These are phyloP conservation scores for Hyla sarda DNA, from an alignment of 2,113 vertebrate genomes.

Conservation along the genomic window DNA sequence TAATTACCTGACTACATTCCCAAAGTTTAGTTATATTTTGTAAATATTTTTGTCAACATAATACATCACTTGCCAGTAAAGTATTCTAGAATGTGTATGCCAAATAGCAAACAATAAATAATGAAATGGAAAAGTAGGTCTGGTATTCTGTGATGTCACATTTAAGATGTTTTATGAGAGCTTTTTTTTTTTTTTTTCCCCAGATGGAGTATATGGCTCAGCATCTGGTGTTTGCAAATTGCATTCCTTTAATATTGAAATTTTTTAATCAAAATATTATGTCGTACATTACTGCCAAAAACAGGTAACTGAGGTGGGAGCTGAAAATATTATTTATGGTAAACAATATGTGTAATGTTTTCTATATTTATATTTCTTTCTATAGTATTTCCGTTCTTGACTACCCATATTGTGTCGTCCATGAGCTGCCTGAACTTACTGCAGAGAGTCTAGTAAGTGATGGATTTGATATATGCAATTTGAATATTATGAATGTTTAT, in stretches of 20 bases:
- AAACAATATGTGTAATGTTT: neutral
- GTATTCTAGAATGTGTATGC: no score
- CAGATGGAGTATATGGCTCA: conserved; percentile 99
- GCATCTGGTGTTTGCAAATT: conserved; percentile 97
- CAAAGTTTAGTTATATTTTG: no score
- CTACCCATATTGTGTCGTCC: conserved; percentile 91
- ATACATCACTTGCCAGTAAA: no score
- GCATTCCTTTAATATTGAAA: conserved; percentile 97
- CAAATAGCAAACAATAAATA: no score
- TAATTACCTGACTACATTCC: no score
- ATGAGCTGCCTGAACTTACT: conserved; percentile 93
- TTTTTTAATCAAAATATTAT: conserved; percentile 99
- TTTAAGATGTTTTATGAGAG: neutral
- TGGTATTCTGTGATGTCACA: rapidly evolving
- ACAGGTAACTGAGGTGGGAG: conserved; percentile 77
- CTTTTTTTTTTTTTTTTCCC: no score
- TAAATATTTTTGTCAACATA: no score
- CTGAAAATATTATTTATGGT: neutral
- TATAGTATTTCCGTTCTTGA: conserved; percentile 94
- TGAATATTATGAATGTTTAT: neutral
- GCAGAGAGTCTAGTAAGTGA: conserved; percentile 92
- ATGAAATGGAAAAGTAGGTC: no score
- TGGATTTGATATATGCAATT: neutral
- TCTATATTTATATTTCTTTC: neutral
- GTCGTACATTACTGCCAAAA: conserved; percentile 99